Conservation (phyloP, 1,140 invertebrate species). For the Dermatophagoides farinae region DNA sequence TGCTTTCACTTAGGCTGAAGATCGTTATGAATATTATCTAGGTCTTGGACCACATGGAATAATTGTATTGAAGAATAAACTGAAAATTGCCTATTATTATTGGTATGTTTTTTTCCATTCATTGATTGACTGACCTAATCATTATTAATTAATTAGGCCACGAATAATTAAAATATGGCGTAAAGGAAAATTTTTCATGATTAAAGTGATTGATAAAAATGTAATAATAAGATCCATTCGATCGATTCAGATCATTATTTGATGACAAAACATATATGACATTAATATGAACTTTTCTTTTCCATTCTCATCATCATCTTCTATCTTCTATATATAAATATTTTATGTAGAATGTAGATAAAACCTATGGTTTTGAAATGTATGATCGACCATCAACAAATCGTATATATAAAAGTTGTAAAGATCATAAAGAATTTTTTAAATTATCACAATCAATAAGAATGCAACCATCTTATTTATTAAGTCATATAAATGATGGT, state of each 20-base stretch:
- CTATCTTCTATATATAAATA: not conserved
- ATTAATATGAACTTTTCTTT: not conserved
- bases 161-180: constrained; percentile 82
- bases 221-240: constrained; percentile 42
- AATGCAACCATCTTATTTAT: not conserved
- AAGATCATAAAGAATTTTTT: constrained; percentile 98
- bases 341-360: constrained; percentile 57
- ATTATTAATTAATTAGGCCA: constrained; percentile 29
- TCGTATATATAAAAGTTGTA: constrained; percentile 97
- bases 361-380: constrained; percentile 81
- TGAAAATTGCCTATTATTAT: constrained; percentile 95
- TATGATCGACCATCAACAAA: constrained; percentile 95
- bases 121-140: not conserved
- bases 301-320: not conserved
- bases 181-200: constrained; percentile 77
- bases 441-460: constrained; percentile 35
- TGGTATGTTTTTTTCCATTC: constrained; percentile 39
- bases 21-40: constrained; percentile 84
- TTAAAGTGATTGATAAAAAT: constrained; percentile 81
- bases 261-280: not conserved
- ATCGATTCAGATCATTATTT: no score
- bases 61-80: constrained; percentile 76
- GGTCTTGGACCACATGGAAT: constrained; percentile 93
- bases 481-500: not conserved
- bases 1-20: constrained; percentile 46